Percentiles rank a stretch among this genome's conserved stretches.
Evolutionary conservation across 35 echinoderm and acorn worm species (phyloP).

Genomic region (Hemicentrotus pulcherrimus): DNA sequence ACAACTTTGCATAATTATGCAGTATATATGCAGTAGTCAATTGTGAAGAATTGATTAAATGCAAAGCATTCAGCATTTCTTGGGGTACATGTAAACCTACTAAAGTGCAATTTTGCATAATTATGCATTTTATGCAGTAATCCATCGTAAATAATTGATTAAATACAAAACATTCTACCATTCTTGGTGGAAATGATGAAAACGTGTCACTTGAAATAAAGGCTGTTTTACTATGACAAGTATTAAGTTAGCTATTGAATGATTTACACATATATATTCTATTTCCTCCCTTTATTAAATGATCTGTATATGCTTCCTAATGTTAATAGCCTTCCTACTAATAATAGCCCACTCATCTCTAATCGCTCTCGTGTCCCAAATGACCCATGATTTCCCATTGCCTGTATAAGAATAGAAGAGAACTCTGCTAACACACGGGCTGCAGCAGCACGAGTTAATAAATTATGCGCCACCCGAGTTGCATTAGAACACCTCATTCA

Average conservation of each 20-base stretch:
- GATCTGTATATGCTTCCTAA: neutral
- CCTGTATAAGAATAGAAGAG: neutral
- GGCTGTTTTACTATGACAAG: neutral
- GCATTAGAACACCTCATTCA: neutral
- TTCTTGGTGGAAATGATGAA: neutral
- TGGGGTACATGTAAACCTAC: too few species aligned
- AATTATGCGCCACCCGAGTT: conserved; percentile 8
- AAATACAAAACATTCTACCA: too few species aligned
- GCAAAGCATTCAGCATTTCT: too few species aligned
- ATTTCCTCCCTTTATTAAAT: neutral
- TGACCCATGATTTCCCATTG: neutral
- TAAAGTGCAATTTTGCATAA: too few species aligned
- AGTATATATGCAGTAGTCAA: too few species aligned
- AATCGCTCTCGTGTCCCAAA: neutral
- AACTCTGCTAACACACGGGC: neutral
- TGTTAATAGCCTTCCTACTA: neutral
- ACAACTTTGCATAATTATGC: too few species aligned
- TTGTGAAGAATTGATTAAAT: too few species aligned
- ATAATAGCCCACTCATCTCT: neutral
- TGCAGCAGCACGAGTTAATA: neutral
- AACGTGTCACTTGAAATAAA: neutral
- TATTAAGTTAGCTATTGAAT: neutral
- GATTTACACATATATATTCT: neutral
- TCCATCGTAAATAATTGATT: too few species aligned
- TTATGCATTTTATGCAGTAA: too few species aligned